phyloP scores from a whole-genome alignment of 2,888 invertebrate genomes.

The Pristionchus arcanus region DNA sequence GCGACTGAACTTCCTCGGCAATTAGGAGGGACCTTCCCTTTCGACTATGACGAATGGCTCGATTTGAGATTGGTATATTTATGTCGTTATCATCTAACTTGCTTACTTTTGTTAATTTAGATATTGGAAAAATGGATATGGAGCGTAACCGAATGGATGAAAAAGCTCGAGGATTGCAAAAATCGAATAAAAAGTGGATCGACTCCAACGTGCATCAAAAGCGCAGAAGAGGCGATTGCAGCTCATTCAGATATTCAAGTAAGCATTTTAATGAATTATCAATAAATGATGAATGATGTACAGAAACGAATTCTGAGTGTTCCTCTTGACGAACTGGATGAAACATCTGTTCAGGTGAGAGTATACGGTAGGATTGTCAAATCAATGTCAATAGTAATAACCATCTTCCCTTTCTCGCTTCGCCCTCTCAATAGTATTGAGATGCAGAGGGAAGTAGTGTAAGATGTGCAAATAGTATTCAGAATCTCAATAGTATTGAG shows the following conservation, averaged over 20 bases:
- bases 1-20: conserved; percentile 93
- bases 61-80: conserved; percentile 87
- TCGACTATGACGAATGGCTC: conserved; percentile 98
- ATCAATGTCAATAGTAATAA: no score
- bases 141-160: conserved; percentile 89
- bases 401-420: no score
- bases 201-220: conserved; percentile 94
- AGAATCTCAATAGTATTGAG: no score
- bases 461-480: no score
- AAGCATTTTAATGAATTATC: conserved; percentile 82
- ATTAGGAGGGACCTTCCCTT: conserved; percentile 90
- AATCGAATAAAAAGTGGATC: conserved; percentile 94
- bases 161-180: conserved; percentile 61
- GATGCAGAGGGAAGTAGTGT: no score
- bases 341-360: conserved; percentile 86
- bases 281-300: conserved; percentile 83
- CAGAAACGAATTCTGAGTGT: conserved; percentile 94
- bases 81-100: background rate
- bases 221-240: conserved; percentile 93
- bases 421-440: no score
- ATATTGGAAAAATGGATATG: conserved; percentile 96
- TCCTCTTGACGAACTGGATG: conserved; percentile 93
- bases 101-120: conserved; percentile 77
- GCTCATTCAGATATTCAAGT: conserved; percentile 95
- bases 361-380: no score